A percentile compares a stretch with the other conserved stretches of the same genome.
Evolutionary conservation across 2,797 vertebrate genomes (phyloP).

Genomic region (Hyperoplus lanceolatus): DNA sequence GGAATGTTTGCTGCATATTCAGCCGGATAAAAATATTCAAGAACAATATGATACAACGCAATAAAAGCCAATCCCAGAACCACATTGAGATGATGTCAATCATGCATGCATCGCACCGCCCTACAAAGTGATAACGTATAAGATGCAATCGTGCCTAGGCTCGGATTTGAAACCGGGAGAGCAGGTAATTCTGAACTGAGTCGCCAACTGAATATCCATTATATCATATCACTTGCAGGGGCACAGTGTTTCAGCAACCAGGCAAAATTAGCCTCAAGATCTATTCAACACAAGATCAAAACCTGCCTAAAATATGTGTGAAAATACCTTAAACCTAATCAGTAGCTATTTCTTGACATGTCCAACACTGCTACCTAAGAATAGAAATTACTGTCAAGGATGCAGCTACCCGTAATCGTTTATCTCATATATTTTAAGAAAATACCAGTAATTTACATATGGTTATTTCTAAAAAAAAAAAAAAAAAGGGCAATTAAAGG

Average conservation of each 20-base stretch:
- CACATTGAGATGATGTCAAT: too few species aligned
- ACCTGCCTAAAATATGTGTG: neutral
- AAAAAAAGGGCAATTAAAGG: constrained; percentile 10
- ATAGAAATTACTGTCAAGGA: neutral
- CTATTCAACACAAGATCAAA: neutral
- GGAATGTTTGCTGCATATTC: too few species aligned
- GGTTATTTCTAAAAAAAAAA: neutral
- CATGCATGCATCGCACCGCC: too few species aligned
- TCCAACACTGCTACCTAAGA: neutral
- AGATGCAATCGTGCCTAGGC: too few species aligned
- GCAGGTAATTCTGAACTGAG: neutral
- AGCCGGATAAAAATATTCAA: too few species aligned
- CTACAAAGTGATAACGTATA: too few species aligned
- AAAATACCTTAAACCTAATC: neutral
- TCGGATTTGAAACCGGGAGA: neutral
- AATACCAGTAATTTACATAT: neutral
- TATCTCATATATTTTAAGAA: neutral
- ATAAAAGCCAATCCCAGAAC: too few species aligned
- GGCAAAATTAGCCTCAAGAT: neutral
- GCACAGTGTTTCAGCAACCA: neutral
- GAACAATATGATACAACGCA: too few species aligned
- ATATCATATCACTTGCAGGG: neutral
- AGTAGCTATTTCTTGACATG: neutral
- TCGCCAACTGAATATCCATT: neutral
- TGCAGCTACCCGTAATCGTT: neutral